Evolutionary conservation across 2,113 vertebrate species (phyloP), one percentile per base, ranked within the genome.

Genomic region (Octodon degus): DNA sequence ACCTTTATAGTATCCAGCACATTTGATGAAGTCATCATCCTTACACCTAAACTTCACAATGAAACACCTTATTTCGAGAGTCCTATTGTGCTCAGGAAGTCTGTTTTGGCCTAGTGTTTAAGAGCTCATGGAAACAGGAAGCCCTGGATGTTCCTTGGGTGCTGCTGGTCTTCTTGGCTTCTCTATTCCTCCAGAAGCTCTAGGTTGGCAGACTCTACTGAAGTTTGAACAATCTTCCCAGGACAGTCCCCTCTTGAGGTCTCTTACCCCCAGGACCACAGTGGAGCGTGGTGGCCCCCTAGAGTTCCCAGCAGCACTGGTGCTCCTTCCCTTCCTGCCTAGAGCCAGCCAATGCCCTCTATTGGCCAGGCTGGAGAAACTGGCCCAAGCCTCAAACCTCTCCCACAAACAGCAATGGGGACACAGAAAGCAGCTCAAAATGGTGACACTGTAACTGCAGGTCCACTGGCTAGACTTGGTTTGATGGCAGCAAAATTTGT

Each of bases 1-100:
- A 30, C 13, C 4, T 2, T 37, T 0, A 0, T 34, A 27, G 5
- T 27, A 14, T 43, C 1, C 2, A 40, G 24, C 17, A 86, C 7
- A 7, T 24, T 2, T 20, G 47, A 67, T n/a, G 4, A 58, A 30
- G 27, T 30, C 32, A 32, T 7, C 14, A 17, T 27, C 19, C 6
- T 81, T 58, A 24, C 3, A 47, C 24, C 4, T n/a, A 17, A 24
- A 65, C 22, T 27, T 85, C 43, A 17, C 37, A 50, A 0, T 30
- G 62, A 92, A 37, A 50, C 20, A 7, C 34, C 37, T 76, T 7
- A 55, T 19, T 32, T 19, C 63, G 43, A 8, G 50, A 34, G 19
- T n/a, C 14, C 40, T 6, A 43, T 3, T 16, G 16, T 58, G 14
- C 16, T 8, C 13, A 67, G 20, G 0, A 32, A n/a, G 43, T 20